phyloP scores from a whole-genome alignment of 2,888 invertebrate genomes.

The Pollenia angustigena region DNA sequence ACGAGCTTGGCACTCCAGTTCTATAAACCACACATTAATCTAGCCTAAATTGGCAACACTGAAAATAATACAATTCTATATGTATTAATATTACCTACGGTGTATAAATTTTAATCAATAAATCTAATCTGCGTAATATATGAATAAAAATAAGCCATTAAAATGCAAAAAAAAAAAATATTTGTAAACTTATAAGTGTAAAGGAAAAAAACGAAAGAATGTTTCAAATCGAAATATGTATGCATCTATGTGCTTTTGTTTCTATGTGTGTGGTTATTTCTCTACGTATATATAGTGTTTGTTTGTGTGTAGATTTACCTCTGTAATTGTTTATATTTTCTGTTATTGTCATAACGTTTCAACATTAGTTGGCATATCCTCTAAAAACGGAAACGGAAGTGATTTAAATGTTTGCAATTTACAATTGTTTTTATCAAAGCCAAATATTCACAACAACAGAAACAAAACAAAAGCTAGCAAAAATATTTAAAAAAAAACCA shows the following conservation, averaged over 20 bases:
- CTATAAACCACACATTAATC: too few species aligned
- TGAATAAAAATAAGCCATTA: slow-evolving; percentile 44
- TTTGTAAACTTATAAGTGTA: too few species aligned
- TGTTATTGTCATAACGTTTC: slow-evolving; percentile 69
- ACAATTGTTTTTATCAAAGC: slow-evolving; percentile 65
- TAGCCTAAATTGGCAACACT: too few species aligned
- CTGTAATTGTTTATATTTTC: slow-evolving; percentile 60
- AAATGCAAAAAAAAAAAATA: slow-evolving; percentile 35
- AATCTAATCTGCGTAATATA: slow-evolving; percentile 59
- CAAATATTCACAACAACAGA: slow-evolving; percentile 41
- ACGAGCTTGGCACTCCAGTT: too few species aligned
- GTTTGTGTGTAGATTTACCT: slow-evolving; percentile 11
- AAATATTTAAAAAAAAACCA: background rate
- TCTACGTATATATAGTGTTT: background rate
- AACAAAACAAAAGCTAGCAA: slow-evolving; percentile 32
- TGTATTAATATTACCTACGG: slow-evolving; percentile 33
- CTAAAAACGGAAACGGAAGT: slow-evolving; percentile 72
- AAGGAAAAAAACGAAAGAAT: background rate
- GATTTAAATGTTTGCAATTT: slow-evolving; percentile 73
- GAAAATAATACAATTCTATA: background rate
- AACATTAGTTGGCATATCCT: slow-evolving; percentile 71
- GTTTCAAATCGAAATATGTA: background rate
- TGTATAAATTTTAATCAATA: slow-evolving; percentile 18
- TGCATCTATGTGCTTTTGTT: background rate
- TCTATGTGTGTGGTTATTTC: background rate